These are phyloP conservation scores for Xenus cinereus DNA, from an alignment of 2,113 vertebrate genomes.

Conservation along the genomic window DNA sequence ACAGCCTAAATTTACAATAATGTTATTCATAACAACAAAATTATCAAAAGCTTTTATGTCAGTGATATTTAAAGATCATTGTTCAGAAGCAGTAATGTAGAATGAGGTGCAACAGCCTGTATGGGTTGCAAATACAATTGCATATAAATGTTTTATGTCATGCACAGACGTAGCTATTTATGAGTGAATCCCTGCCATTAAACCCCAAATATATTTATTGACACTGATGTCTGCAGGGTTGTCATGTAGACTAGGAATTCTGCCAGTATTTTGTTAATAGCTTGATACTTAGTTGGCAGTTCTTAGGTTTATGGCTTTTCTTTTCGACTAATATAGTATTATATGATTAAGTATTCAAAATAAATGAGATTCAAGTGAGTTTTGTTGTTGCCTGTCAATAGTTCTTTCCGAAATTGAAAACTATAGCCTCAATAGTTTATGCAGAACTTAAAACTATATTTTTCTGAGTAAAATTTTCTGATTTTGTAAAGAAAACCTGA, in stretches of 20 bases:
- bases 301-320: neutral
- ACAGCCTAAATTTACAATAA: conserved; percentile 19
- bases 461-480: neutral
- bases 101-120: conserved; percentile 14
- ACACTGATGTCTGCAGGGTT: neutral
- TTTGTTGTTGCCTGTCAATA: neutral
- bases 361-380: neutral
- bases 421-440: neutral
- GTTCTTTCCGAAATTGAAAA: neutral
- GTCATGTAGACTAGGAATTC: conserved; percentile 15
- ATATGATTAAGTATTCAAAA: neutral
- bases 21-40: conserved; percentile 16
- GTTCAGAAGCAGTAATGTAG: conserved; percentile 36
- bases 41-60: conserved; percentile 29
- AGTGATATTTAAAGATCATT: conserved; percentile 61
- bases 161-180: conserved; percentile 16
- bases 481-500: neutral
- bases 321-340: neutral
- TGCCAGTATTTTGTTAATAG: conserved; percentile 21
- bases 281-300: neutral
- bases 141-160: conserved; percentile 56
- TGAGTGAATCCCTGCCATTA: conserved; percentile 26
- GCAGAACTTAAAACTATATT: neutral
- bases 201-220: conserved; percentile 39
- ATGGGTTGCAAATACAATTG: conserved; percentile 28